Conservation (phyloP, 2,888 invertebrate genomes). For the Pristionchus fissidentatus region DNA sequence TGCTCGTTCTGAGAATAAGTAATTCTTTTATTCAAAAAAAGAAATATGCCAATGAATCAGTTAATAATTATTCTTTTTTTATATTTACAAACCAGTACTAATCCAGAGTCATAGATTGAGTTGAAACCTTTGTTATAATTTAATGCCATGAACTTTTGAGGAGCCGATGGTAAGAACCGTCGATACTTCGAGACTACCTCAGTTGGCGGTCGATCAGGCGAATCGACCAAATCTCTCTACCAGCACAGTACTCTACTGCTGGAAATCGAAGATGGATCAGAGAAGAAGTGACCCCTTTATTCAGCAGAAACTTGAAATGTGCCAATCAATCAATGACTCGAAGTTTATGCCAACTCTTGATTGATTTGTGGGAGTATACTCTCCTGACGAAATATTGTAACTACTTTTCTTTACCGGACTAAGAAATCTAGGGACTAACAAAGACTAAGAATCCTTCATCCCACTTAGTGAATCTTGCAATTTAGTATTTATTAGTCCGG, state of each 20-base stretch:
- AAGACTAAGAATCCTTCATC: no score
- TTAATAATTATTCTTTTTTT: no score
- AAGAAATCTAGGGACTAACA: no score
- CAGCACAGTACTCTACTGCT: constrained; percentile 69
- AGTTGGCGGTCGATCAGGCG: constrained; percentile 65
- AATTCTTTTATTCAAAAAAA: no score
- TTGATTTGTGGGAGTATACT: no score
- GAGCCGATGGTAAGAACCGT: constrained; percentile 46
- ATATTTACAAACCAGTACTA: no score
- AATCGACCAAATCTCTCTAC: constrained; percentile 67
- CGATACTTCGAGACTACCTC: constrained; percentile 62
- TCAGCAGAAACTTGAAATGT: neutral
- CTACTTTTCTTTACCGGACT: no score
- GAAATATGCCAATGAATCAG: no score
- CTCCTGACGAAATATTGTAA: no score
- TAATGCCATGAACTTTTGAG: neutral
- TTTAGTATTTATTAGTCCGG: neutral
- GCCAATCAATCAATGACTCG: neutral
- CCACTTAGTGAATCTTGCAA: neutral
- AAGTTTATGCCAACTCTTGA: no score
- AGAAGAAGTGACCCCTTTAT: constrained; percentile 59
- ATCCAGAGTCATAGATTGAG: no score
- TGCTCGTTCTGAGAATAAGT: neutral
- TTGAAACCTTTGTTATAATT: neutral
- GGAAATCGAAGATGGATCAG: constrained; percentile 64